phyloP scores from a whole-genome alignment of 2,113 vertebrate genomes.

The Onychostruthus taczanowskii region DNA sequence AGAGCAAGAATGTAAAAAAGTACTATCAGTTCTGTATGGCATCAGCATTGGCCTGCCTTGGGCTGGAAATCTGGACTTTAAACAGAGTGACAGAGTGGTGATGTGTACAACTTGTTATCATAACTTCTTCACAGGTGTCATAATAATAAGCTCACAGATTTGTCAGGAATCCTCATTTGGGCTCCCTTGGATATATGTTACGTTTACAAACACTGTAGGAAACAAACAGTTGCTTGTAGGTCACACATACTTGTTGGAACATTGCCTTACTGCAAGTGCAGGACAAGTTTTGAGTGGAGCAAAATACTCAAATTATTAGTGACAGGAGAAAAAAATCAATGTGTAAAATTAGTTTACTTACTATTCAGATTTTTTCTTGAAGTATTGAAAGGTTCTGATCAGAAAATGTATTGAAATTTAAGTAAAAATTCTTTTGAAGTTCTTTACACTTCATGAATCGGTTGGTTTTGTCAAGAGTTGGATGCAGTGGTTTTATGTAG shows the following conservation, averaged over 20 bases:
- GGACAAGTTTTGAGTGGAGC: not conserved
- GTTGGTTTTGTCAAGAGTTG: not conserved
- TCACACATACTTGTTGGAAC: not conserved
- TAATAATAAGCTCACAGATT: not conserved
- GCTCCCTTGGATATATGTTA: not conserved
- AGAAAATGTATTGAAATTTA: not conserved
- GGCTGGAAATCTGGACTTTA: not conserved
- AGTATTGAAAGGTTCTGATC: not conserved
- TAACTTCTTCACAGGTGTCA: not conserved
- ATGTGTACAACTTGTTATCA: not conserved
- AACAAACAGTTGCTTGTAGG: not conserved
- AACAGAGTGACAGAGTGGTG: not conserved
- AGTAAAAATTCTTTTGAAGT: not conserved
- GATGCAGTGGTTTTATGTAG: not conserved
- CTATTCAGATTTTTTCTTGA: rapidly evolving
- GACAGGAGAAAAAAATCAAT: not conserved
- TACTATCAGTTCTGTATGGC: rapidly evolving
- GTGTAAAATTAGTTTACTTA: not conserved
- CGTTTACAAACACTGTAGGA: not conserved
- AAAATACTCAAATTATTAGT: not conserved
- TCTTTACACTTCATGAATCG: rapidly evolving
- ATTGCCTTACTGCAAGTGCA: not conserved
- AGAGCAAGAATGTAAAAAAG: not conserved
- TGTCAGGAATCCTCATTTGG: not conserved
- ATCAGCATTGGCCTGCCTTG: not conserved